A percentile compares a stretch with the other conserved stretches of the same genome.
These are phyloP conservation scores for Monochamus alternatus DNA, from an alignment of 2,888 invertebrate species.

Conservation along the genomic window DNA sequence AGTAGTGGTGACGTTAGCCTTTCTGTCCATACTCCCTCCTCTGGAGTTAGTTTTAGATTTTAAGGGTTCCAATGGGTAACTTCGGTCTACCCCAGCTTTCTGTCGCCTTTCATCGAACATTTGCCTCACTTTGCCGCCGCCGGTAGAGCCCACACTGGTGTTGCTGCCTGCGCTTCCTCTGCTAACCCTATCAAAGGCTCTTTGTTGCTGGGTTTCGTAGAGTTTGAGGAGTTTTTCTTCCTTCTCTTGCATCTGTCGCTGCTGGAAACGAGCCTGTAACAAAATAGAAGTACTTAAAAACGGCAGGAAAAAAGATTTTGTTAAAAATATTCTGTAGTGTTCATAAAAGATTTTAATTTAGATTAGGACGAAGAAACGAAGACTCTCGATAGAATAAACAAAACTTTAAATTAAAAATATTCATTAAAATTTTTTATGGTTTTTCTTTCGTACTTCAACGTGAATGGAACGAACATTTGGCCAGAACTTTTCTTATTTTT, in stretches of 20 bases:
- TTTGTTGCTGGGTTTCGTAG: slow-evolving; percentile 80
- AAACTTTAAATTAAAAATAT: no score
- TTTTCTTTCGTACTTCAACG: no score
- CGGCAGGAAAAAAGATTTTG: neutral
- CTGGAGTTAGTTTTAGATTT: slow-evolving; percentile 67
- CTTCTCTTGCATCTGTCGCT: slow-evolving; percentile 86
- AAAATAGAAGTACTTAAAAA: slow-evolving; percentile 6
- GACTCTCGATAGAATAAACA: no score
- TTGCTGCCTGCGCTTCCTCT: slow-evolving; percentile 73
- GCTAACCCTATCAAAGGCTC: slow-evolving; percentile 76
- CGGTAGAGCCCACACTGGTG: slow-evolving; percentile 62
- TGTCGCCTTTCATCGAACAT: slow-evolving; percentile 90
- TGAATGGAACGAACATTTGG: no score
- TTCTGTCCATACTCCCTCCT: slow-evolving; percentile 66
- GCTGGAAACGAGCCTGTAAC: slow-evolving; percentile 86
- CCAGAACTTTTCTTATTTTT: no score
- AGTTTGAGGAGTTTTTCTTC: slow-evolving; percentile 84
- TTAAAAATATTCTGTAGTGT: no score
- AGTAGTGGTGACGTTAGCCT: slow-evolving; percentile 56
- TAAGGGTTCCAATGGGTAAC: slow-evolving; percentile 86
- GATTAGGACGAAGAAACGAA: no score
- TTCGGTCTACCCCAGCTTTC: slow-evolving; percentile 84
- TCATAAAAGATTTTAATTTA: no score
- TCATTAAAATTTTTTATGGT: no score
- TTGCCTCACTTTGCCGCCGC: slow-evolving; percentile 78